Conservation (phyloP, 2,797 vertebrate species). For the Sebastes ruberrimus region DNA sequence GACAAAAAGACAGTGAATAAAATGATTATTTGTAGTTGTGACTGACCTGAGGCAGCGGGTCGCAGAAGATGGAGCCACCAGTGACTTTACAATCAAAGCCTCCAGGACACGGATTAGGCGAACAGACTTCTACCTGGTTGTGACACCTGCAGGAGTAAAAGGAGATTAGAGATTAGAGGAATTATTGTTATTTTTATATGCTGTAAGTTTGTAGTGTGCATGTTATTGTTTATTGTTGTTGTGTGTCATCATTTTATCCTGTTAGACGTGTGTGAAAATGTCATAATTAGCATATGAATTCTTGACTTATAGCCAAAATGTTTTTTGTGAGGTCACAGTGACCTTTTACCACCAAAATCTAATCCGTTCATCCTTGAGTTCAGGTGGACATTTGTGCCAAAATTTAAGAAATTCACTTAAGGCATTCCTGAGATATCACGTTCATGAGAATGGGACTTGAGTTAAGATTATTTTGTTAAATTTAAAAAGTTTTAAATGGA, state of each 20-base stretch:
- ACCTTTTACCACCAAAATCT: accelerated
- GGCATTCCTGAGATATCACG: too few relatives aligned
- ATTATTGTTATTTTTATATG: not conserved
- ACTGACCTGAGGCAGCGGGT: constrained; percentile 63
- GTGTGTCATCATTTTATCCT: too few relatives aligned
- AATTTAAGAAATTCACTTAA: accelerated
- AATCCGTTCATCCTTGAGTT: accelerated
- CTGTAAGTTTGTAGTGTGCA: not conserved
- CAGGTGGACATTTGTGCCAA: too few relatives aligned
- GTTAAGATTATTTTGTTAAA: too few relatives aligned
- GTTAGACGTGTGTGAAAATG: too few relatives aligned
- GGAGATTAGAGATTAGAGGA: not conserved
- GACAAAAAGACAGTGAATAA: not conserved
- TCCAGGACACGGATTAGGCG: constrained; percentile 79
- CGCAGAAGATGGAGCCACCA: constrained; percentile 76
- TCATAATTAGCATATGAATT: too few relatives aligned
- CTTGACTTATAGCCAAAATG: too few relatives aligned
- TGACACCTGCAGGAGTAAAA: constrained; percentile 82
- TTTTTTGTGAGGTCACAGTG: too few relatives aligned
- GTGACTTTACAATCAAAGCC: constrained; percentile 81
- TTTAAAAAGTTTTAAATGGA: too few relatives aligned
- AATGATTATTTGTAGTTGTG: not conserved
- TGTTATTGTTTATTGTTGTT: too few relatives aligned
- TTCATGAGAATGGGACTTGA: too few relatives aligned
- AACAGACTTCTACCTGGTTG: constrained; percentile 78